Percentiles rank a stretch among this genome's conserved stretches.
Conservation (phyloP, 2,113 vertebrate genomes). For the Bambusicola thoracicus region DNA sequence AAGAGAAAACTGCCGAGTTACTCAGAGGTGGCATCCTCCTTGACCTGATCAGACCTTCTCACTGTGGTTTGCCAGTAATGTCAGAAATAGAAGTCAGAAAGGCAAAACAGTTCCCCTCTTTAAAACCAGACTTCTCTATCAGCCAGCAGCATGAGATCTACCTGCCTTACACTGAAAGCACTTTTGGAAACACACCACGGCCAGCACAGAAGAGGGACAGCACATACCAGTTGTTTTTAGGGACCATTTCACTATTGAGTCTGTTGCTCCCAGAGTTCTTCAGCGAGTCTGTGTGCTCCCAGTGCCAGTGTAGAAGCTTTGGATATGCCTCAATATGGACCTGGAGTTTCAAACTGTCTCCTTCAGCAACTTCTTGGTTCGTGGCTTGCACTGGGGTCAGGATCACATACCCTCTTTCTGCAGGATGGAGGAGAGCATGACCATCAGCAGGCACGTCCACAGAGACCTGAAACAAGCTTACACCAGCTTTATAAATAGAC, state of each 20-base stretch:
- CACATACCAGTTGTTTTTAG: constrained; percentile 54
- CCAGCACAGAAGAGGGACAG: neutral
- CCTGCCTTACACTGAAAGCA: neutral
- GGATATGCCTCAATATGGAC: constrained; percentile 90
- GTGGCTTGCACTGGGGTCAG: constrained; percentile 78
- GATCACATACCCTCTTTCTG: constrained; percentile 87
- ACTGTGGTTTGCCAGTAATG: neutral
- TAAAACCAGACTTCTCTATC: neutral
- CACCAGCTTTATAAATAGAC: neutral
- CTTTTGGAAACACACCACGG: neutral
- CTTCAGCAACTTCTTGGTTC: constrained; percentile 78
- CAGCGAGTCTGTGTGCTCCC: constrained; percentile 75
- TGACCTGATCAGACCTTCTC: neutral
- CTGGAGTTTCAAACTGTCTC: constrained; percentile 79
- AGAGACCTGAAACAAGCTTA: neutral
- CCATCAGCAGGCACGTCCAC: neutral
- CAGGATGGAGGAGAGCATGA: constrained; percentile 18
- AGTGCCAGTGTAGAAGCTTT: constrained; percentile 73
- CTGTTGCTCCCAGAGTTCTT: neutral
- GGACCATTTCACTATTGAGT: neutral
- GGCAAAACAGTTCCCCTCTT: neutral
- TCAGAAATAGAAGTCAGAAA: neutral
- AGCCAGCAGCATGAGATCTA: neutral
- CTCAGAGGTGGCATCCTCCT: neutral
- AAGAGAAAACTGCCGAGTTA: neutral